phyloP scores from a whole-genome alignment of 2,888 invertebrate species.

The Cryptocephalus primarius region DNA sequence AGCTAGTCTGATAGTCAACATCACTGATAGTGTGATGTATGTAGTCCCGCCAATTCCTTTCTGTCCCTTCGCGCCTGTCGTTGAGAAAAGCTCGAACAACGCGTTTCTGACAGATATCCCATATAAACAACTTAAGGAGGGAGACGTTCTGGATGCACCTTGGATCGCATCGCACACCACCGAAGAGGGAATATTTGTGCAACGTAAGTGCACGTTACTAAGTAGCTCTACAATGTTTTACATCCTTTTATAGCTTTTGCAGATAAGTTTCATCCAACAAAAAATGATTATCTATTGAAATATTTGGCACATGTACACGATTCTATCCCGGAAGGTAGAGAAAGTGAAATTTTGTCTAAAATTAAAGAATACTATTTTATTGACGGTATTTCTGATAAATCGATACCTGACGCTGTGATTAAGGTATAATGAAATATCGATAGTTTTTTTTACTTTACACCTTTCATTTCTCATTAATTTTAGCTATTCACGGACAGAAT shows the following conservation, averaged over 20 bases:
- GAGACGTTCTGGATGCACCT: constrained; percentile 52
- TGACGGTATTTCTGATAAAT: too few species aligned
- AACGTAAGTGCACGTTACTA: constrained; percentile 44
- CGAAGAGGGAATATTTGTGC: constrained; percentile 58
- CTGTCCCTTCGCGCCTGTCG: constrained; percentile 24
- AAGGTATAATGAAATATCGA: too few species aligned
- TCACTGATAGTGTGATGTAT: constrained; percentile 32
- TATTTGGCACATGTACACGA: constrained; percentile 7
- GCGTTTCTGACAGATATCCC: constrained; percentile 58
- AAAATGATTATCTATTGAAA: too few species aligned
- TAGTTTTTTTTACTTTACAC: too few species aligned
- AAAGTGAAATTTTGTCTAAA: constrained; percentile 15
- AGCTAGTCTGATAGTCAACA: background rate
- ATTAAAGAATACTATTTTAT: constrained; percentile 17
- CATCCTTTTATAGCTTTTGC: too few species aligned
- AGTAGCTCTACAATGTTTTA: too few species aligned
- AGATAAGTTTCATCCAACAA: too few species aligned
- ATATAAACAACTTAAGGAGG: constrained; percentile 45
- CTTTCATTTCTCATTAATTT: too few species aligned
- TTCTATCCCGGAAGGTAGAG: constrained; percentile 15
- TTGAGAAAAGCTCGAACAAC: constrained; percentile 35
- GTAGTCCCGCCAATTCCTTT: constrained; percentile 12
- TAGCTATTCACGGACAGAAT: constrained; percentile 36
- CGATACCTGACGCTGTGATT: too few species aligned
- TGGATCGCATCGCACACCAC: constrained; percentile 55